A percentile compares a stretch with the other conserved stretches of the same genome.
phyloP scores from a whole-genome alignment of 2,888 invertebrate genomes.

The Andrena hattorfiana region DNA sequence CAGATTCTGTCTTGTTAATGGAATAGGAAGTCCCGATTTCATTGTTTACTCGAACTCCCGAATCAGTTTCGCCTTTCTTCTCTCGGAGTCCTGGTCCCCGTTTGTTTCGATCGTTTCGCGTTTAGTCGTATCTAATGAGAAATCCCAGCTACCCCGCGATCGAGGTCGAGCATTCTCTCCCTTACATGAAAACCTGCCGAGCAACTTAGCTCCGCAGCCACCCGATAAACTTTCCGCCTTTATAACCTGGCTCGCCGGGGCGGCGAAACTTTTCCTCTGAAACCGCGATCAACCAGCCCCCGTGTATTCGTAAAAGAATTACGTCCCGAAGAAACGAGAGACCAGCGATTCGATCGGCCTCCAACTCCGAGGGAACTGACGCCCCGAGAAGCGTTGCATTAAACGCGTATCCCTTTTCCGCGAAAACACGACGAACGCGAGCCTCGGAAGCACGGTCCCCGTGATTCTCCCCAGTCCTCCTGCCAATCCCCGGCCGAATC shows the following conservation, averaged over 20 bases:
- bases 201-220: slow-evolving; percentile 33
- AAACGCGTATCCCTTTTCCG: neutral
- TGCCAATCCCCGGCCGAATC: too few relatives aligned
- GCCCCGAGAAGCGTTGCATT: neutral
- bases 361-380: neutral
- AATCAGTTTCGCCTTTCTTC: slow-evolving; percentile 37
- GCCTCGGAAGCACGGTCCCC: neutral
- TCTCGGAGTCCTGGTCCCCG: slow-evolving; percentile 3
- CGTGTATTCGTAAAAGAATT: slow-evolving; percentile 23
- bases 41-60: slow-evolving; percentile 61
- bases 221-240: slow-evolving; percentile 33
- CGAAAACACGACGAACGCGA: neutral
- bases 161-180: slow-evolving; percentile 29
- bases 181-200: slow-evolving; percentile 37
- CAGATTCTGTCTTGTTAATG: neutral
- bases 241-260: slow-evolving; percentile 16
- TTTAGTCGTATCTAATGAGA: slow-evolving; percentile 68
- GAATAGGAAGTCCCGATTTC: slow-evolving; percentile 64
- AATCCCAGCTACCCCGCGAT: slow-evolving; percentile 48
- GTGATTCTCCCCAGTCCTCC: too few relatives aligned
- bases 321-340: slow-evolving; percentile 17
- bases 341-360: slow-evolving; percentile 8
- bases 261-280: slow-evolving; percentile 28
- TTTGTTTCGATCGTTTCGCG: slow-evolving; percentile 56
- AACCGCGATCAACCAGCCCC: slow-evolving; percentile 10